phyloP scores from a whole-genome alignment of 2,888 invertebrate species.

The Omphaloscelis lunosa region DNA sequence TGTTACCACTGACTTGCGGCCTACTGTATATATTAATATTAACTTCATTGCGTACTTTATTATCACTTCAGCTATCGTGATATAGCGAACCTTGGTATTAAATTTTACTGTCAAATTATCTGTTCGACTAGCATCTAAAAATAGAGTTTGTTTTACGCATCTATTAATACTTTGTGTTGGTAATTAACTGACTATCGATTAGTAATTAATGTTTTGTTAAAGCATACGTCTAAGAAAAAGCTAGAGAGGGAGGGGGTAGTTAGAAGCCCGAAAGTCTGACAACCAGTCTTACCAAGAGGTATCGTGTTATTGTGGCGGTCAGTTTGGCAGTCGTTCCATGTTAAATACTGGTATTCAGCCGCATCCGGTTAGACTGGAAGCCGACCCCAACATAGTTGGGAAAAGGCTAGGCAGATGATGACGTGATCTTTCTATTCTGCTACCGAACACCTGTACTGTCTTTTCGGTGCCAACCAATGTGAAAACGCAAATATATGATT shows the following conservation, averaged over 20 bases:
- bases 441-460: not conserved
- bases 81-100: slow-evolving; percentile 18
- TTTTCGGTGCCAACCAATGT: not conserved
- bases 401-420: too few species aligned
- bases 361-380: too few species aligned
- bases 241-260: too few species aligned
- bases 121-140: not conserved
- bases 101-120: slow-evolving; percentile 16
- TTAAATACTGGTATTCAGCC: too few species aligned
- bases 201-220: too few species aligned
- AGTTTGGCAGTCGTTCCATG: too few species aligned
- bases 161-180: not conserved
- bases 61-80: slow-evolving; percentile 28
- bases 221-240: too few species aligned
- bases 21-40: not conserved
- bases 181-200: not conserved
- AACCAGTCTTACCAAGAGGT: too few species aligned
- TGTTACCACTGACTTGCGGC: not conserved
- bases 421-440: not conserved
- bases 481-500: too few species aligned
- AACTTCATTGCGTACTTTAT: not conserved
- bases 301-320: too few species aligned
- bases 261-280: too few species aligned
- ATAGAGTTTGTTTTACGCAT: not conserved
- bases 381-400: too few species aligned